phyloP scores from a whole-genome alignment of 2,113 vertebrate genomes.

The Upupa epops region DNA sequence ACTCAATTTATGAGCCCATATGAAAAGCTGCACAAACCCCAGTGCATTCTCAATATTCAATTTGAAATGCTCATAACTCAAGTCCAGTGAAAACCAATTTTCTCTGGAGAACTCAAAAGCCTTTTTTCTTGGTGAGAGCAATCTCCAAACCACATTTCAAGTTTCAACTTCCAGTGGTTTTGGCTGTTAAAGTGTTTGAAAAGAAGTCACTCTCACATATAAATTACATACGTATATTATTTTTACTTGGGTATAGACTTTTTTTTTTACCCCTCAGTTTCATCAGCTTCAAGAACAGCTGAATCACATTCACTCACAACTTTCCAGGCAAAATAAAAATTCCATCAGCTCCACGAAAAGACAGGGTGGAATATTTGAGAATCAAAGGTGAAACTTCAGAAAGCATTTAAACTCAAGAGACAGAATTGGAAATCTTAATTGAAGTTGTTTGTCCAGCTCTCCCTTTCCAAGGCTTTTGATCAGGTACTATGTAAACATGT shows the following conservation, averaged over 20 bases:
- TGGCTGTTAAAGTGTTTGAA: not conserved
- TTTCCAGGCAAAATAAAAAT: not conserved
- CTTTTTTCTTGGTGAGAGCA: slow-evolving; percentile 4
- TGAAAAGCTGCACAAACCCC: slow-evolving; percentile 2
- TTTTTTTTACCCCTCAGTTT: not conserved
- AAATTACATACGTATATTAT: not conserved
- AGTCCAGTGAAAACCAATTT: not conserved
- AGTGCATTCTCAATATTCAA: not conserved
- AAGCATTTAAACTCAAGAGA: not conserved
- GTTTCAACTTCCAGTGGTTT: not conserved
- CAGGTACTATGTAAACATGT: not conserved
- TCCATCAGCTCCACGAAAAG: not conserved
- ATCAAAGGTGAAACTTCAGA: not conserved
- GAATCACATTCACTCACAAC: not conserved
- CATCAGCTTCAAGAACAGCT: not conserved
- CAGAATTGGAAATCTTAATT: not conserved
- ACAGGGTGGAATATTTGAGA: not conserved
- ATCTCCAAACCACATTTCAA: slow-evolving; percentile 17
- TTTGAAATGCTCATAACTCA: slow-evolving; percentile 29
- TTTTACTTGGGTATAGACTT: not conserved
- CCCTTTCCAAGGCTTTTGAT: not conserved
- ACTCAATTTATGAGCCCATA: not conserved
- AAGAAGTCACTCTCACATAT: not conserved
- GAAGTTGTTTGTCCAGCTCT: not conserved
- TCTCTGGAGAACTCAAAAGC: not conserved